Evolutionary conservation across 2,113 vertebrate species (phyloP), one percentile per base, ranked within the genome.

Genomic region (Oryzias curvinotus): DNA sequence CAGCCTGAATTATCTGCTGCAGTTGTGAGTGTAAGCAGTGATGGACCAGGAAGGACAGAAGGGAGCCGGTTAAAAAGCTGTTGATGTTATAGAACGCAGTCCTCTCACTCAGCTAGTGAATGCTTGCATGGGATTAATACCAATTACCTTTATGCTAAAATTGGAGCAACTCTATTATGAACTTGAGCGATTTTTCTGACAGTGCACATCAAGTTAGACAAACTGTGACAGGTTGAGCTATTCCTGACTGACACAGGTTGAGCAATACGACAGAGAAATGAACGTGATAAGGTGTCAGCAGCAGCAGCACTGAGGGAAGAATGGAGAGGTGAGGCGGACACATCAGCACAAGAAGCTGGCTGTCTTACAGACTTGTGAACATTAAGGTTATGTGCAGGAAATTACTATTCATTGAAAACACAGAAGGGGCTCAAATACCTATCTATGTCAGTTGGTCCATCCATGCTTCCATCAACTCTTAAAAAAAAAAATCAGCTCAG

Each of bases 161-260:
- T 54, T 21, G 59, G 57, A 26, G 61, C 62, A 19, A 48, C 49
- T 82, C 57, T 52, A 68, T 78, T 68, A 52, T 28, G 26, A 51
- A 71, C 71, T 69, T 28, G 18, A 28, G 52, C 65, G 74, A 75
- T 82, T 73, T 53, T 60, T 80, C 36, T 78, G 77, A 77, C 82
- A 62, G 19, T n/a, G 61, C 75, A 57, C 65, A 65, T 82, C 82
- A 82, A n/a, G 56, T 41, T 14, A 70, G 67, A 75, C 62, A 73
- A 65, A 73, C 52, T 64, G 59, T 77, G 85, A 83, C 73, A 85
- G 77, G 74, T 52, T 28, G 59, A 60, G 68, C 77, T 59, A 57
- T 71, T 62, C 68, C 50, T 56, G 67, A 75, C 67, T 71, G 73
- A 70, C 77, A 70, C 46, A 54, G 59, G 63, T 44, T 13, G 51